Evolutionary conservation across 2,888 invertebrate species (phyloP).

Genomic region (Diachrysia chrysitis): DNA sequence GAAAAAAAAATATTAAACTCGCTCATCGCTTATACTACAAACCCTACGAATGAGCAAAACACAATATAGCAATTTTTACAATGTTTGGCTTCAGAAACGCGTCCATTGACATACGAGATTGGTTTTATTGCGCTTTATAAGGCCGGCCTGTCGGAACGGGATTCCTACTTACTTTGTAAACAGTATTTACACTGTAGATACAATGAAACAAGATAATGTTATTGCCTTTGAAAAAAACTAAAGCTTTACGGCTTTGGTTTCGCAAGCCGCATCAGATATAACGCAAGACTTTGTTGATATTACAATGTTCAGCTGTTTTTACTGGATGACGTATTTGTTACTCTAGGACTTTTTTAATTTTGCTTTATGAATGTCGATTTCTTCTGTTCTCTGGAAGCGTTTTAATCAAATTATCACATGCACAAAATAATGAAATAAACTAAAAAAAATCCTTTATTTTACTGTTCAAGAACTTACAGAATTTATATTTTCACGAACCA

Average conservation of each 20-base stretch:
- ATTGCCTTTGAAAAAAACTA: background rate
- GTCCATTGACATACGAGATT: constrained; percentile 69
- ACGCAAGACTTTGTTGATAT: background rate
- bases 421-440: too few relatives aligned
- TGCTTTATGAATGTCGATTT: too few relatives aligned
- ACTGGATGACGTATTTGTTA: background rate
- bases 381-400: too few relatives aligned
- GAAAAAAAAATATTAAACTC: background rate
- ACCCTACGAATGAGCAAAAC: constrained; percentile 19
- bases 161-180: constrained; percentile 42
- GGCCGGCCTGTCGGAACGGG: constrained; percentile 44
- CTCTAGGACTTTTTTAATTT: background rate
- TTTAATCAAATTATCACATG: too few relatives aligned
- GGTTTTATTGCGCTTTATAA: constrained; percentile 62
- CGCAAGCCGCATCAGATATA: background rate
- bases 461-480: too few relatives aligned
- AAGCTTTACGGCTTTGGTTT: background rate
- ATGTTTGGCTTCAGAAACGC: constrained; percentile 52
- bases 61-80: constrained; percentile 58
- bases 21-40: constrained; percentile 27
- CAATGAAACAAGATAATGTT: constrained; percentile 2
- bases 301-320: background rate
- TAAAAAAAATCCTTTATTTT: too few relatives aligned
- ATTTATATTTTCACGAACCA: too few relatives aligned
- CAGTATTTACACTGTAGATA: constrained; percentile 19